phyloP scores from a whole-genome alignment of 1,140 invertebrate species.

The Paralvinella palmiformis region DNA sequence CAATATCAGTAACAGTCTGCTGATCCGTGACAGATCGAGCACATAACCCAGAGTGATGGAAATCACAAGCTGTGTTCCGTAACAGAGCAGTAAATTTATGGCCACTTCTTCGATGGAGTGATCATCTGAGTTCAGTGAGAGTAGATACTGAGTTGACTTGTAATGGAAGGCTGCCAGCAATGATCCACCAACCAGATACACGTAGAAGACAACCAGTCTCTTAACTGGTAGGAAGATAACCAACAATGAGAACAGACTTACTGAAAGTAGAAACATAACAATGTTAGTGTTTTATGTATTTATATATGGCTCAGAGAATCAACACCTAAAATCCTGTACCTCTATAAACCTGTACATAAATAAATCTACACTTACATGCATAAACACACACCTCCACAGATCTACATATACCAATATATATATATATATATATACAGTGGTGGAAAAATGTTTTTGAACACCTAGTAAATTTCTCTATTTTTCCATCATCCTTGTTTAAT shows the following conservation, averaged over 20 bases:
- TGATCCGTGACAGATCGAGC: conserved; percentile 44
- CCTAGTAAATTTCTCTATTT: too few species aligned
- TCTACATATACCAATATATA: neutral
- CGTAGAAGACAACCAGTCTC: conserved; percentile 53
- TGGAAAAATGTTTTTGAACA: neutral
- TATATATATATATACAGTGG: neutral
- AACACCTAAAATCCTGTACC: neutral
- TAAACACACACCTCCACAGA: neutral
- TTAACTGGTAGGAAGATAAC: conserved; percentile 54
- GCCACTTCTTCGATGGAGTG: conserved; percentile 35
- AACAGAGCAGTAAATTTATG: conserved; percentile 43
- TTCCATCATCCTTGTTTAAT: too few species aligned
- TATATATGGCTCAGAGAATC: neutral
- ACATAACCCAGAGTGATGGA: conserved; percentile 50
- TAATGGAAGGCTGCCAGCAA: conserved; percentile 49
- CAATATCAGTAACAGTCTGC: conserved; percentile 15
- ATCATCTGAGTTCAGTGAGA: conserved; percentile 27
- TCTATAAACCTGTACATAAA: neutral
- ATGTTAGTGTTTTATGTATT: neutral
- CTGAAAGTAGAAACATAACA: neutral
- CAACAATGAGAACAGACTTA: conserved; percentile 48
- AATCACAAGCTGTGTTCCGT: conserved; percentile 51
- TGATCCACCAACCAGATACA: conserved; percentile 52
- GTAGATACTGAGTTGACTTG: conserved; percentile 36
- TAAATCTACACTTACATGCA: neutral